Evolutionary conservation across 2,797 vertebrate genomes (phyloP).

Genomic region (Microtus agrestis): DNA sequence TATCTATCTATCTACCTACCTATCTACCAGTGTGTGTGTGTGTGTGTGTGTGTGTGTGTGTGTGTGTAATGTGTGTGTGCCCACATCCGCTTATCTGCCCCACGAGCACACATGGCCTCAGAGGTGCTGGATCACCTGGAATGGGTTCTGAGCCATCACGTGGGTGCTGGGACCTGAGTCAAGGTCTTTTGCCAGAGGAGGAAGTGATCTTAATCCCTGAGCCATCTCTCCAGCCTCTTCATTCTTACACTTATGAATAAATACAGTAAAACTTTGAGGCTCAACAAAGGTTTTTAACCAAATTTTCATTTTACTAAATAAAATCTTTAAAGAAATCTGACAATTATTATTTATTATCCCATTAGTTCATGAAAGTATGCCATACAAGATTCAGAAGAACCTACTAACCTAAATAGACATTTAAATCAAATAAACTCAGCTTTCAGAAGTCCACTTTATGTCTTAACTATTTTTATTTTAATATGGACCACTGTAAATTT

Average conservation of each 20-base stretch:
- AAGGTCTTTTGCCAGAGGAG: neutral
- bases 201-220: neutral
- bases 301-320: slow-evolving; percentile 17
- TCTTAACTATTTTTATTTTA: slow-evolving; percentile 2
- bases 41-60: too few relatives aligned
- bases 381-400: neutral
- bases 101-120: neutral
- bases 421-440: neutral
- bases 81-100: neutral
- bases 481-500: neutral
- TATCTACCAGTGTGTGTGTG: too few relatives aligned
- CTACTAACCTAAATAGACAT: neutral
- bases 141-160: neutral
- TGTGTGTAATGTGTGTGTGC: too few relatives aligned
- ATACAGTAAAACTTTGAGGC: neutral
- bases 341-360: neutral
- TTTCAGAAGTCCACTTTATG: neutral
- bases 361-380: slow-evolving; percentile 15
- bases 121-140: neutral
- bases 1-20: too few relatives aligned
- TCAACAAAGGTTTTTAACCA: neutral
- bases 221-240: neutral
- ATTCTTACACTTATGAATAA: neutral
- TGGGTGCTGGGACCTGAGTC: neutral
- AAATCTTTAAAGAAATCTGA: slow-evolving; percentile 20